Conservation (phyloP, 1,140 invertebrate species). For the Idris sp. region DNA sequence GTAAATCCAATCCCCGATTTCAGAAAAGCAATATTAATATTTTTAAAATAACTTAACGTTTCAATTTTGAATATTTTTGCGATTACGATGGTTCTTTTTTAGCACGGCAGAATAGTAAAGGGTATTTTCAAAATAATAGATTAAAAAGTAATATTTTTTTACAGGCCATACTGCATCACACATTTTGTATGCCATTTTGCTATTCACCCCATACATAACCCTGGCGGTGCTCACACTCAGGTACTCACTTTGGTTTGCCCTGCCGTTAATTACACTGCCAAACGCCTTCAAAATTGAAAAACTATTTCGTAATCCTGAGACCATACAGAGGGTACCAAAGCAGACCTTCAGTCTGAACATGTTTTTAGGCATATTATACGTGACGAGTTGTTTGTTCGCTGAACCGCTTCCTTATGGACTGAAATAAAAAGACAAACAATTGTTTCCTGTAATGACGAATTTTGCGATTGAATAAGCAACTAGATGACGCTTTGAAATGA, state of each 20-base stretch:
- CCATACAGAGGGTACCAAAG: constrained; percentile 89
- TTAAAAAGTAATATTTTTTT: too few species aligned
- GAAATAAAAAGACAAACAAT: constrained; percentile 38
- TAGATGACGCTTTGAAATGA: too few species aligned
- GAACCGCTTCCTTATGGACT: constrained; percentile 71
- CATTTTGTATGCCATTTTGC: constrained; percentile 91
- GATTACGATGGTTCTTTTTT: too few species aligned
- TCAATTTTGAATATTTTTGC: too few species aligned
- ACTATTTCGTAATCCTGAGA: constrained; percentile 87
- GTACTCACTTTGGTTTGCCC: constrained; percentile 90
- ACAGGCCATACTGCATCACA: constrained; percentile 93
- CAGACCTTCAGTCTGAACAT: constrained; percentile 94
- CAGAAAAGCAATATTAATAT: too few species aligned
- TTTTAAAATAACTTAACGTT: too few species aligned
- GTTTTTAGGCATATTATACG: constrained; percentile 93
- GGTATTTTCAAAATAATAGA: too few species aligned
- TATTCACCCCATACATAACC: constrained; percentile 94
- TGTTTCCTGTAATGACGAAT: too few species aligned
- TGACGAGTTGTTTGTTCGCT: constrained; percentile 83
- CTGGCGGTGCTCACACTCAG: constrained; percentile 90
- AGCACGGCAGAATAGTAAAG: too few species aligned
- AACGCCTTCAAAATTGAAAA: constrained; percentile 94
- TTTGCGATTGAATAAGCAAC: too few species aligned
- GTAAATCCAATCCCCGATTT: too few species aligned
- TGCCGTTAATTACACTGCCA: constrained; percentile 91